A percentile compares a stretch with the other conserved stretches of the same genome.
Evolutionary conservation across 2,797 vertebrate genomes (phyloP).

Genomic region (Odontamblyopus rebecca): DNA sequence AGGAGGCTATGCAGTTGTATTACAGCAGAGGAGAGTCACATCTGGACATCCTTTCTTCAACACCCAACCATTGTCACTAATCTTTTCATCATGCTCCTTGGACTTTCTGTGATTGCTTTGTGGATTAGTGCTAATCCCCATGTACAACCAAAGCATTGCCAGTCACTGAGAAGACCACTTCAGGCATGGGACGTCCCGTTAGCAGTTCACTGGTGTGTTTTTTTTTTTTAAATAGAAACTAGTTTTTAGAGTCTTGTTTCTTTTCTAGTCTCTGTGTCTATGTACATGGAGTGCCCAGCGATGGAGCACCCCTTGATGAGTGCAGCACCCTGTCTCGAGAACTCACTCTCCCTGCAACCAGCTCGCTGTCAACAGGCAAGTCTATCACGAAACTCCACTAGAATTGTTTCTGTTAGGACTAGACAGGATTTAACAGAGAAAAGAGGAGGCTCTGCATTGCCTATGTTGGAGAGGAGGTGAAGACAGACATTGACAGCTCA

Average conservation of each 20-base stretch:
- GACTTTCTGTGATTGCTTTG: constrained; percentile 50
- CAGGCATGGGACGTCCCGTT: constrained; percentile 15
- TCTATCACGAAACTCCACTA: neutral
- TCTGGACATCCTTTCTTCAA: constrained; percentile 50
- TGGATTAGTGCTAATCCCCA: constrained; percentile 61
- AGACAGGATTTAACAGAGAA: neutral
- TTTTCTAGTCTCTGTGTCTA: neutral
- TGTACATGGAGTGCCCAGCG: constrained; percentile 11
- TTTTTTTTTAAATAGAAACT: neutral
- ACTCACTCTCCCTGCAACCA: constrained; percentile 42
- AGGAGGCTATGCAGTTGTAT: neutral
- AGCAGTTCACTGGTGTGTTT: neutral
- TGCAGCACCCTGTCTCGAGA: constrained; percentile 75
- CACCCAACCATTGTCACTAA: constrained; percentile 38
- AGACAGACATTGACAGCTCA: neutral
- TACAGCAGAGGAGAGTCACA: constrained; percentile 30
- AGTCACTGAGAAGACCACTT: constrained; percentile 33
- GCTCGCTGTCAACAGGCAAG: constrained; percentile 71
- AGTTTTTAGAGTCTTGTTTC: neutral
- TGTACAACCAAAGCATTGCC: constrained; percentile 30
- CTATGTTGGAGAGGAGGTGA: neutral
- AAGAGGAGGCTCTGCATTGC: no score
- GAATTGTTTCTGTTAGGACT: neutral
- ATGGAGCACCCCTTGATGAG: constrained; percentile 65
- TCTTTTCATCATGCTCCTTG: constrained; percentile 44